Evolutionary conservation across 2,888 invertebrate genomes (phyloP), one percentile per base, ranked within the genome.

Genomic region (Eupeodes latifasciatus): DNA sequence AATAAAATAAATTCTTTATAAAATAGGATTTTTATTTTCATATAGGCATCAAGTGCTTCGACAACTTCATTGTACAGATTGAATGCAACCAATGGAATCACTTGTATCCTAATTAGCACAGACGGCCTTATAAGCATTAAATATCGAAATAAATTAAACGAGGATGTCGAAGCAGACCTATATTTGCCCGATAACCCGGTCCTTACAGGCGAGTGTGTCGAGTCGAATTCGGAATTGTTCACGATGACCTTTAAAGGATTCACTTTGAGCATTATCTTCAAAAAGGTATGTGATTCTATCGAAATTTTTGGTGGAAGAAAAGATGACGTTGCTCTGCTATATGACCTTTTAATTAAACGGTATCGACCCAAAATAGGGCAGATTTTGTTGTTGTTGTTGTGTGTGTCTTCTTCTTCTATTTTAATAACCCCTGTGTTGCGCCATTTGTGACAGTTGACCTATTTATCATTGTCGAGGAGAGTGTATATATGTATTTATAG

Each of bases 241-340:
- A 95, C 95, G 67, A 94, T 98, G 74, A 95, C 95, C 9, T 98
- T 97, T 95, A 95, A 96, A 83, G 96, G 96, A 61, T 97, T 97
- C 91, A 94, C 95, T 0, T 93, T 98, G 59, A 95, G 95, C 76
- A 96, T 96, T 94, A 95, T 95, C 89, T 98, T 98, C 91, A 96
- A 96, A 82, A 98, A 98, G 96, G 97, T 97, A 93, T 91, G 90
- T 91, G 90, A 57, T 14, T 47, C 5, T 14, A 47, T 44, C 40
- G 40, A 40, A 40, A 4, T 40, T 40, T 10, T 49, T 34, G 59
- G 11, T 2, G 3, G 11, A 6, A 19, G 19, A 5, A 12, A 14
- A 36, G 19, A 71, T 71, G 55, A 69, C 69, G 69, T 53, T 69
- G 40, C 11, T 53, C 36, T 69, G 40, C 11, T 53, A 36, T 59